phyloP scores from a whole-genome alignment of 2,888 invertebrate genomes.

The Phaedon cochleariae region DNA sequence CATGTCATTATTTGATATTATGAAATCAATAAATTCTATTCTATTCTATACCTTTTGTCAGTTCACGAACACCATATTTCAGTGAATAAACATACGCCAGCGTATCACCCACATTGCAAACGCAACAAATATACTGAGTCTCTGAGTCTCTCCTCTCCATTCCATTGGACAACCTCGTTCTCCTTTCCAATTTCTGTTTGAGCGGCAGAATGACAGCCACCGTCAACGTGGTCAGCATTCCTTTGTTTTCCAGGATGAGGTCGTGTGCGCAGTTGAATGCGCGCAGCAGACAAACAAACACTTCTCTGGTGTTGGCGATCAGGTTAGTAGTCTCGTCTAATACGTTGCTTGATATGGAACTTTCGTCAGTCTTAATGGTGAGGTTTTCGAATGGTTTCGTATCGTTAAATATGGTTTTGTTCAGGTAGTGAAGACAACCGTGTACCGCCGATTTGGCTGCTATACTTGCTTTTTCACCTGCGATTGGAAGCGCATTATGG shows the following conservation, averaged over 20 bases:
- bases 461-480: conserved; percentile 79
- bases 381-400: conserved; percentile 58
- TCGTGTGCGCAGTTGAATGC: conserved; percentile 88
- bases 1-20: no score
- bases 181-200: conserved; percentile 48
- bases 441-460: conserved; percentile 88
- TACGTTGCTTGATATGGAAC: conserved; percentile 27
- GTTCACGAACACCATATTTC: conserved; percentile 80
- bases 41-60: conserved; percentile 77
- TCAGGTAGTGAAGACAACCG: conserved; percentile 84
- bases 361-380: conserved; percentile 51
- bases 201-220: conserved; percentile 78
- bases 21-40: no score
- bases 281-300: conserved; percentile 78
- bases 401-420: conserved; percentile 71
- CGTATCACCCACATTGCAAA: conserved; percentile 90
- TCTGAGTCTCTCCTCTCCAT: conserved; percentile 40
- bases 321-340: conserved; percentile 45
- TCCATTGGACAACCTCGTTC: conserved; percentile 19
- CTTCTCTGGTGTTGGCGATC: conserved; percentile 71
- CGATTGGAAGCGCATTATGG: conserved; percentile 30
- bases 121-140: conserved; percentile 76
- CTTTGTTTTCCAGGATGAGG: conserved; percentile 82
- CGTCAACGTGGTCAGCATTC: conserved; percentile 84
- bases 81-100: conserved; percentile 86